phyloP scores from a whole-genome alignment of 2,888 invertebrate genomes.

The Serrognathus titanus region DNA sequence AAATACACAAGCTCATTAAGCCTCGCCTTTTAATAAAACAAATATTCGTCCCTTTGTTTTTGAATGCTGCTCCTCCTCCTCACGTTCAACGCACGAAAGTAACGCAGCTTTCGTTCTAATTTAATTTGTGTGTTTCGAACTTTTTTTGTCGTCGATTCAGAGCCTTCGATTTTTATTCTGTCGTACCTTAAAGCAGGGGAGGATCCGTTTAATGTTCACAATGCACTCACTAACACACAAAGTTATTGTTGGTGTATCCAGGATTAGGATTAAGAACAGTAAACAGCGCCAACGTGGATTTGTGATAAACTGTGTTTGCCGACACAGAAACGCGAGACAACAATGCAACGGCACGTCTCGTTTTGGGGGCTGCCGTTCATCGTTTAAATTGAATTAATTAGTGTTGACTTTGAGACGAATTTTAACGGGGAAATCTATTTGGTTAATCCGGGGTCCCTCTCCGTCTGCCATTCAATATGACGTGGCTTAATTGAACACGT shows the following conservation, averaged over 20 bases:
- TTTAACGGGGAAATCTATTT: neutral
- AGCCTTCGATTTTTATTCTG: no score
- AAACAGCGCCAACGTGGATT: no score
- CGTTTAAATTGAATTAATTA: neutral
- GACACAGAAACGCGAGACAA: neutral
- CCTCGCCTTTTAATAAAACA: neutral
- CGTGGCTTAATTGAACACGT: neutral
- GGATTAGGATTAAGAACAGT: no score
- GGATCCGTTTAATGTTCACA: no score
- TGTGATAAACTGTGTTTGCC: neutral
- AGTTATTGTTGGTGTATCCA: no score
- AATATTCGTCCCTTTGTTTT: slow-evolving; percentile 1
- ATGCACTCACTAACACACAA: no score
- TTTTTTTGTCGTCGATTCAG: no score
- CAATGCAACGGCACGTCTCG: neutral
- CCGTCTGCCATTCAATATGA: neutral
- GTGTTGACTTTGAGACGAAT: neutral
- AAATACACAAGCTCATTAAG: neutral
- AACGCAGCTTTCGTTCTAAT: no score
- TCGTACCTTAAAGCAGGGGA: no score
- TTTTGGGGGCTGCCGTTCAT: neutral
- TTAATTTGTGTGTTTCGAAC: no score
- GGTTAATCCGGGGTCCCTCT: neutral
- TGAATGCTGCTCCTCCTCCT: neutral
- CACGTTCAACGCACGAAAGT: no score